Percentiles rank a stretch among this genome's conserved stretches.
These are phyloP conservation scores for Carassius carassius DNA, from an alignment of 2,113 vertebrate genomes.

Conservation along the genomic window DNA sequence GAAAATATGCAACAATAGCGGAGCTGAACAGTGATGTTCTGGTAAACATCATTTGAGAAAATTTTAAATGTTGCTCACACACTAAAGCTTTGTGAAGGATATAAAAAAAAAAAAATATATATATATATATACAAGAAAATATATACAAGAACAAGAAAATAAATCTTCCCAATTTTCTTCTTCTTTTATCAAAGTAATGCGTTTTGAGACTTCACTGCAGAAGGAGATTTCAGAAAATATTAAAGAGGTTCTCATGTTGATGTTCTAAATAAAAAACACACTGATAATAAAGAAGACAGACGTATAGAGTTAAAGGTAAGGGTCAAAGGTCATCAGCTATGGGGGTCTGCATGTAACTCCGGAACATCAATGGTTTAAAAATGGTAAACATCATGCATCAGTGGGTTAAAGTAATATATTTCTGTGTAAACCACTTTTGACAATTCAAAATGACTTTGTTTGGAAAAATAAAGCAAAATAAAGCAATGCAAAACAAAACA, in stretches of 20 bases:
- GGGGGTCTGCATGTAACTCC: neutral
- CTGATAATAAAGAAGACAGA: neutral
- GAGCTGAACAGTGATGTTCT: neutral
- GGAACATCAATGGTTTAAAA: neutral
- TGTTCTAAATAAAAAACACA: neutral
- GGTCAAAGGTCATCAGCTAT: neutral
- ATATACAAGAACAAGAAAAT: too few relatives aligned
- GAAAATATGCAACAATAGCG: slow-evolving; percentile 1
- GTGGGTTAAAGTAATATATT: neutral
- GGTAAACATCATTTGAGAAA: slow-evolving; percentile 15
- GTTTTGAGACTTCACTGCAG: neutral
- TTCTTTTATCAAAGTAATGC: neutral
- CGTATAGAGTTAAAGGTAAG: neutral
- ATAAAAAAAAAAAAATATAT: too few relatives aligned
- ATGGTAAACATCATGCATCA: neutral
- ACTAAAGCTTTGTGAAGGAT: slow-evolving; percentile 19
- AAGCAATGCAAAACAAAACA: neutral
- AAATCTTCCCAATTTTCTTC: neutral
- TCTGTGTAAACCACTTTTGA: neutral
- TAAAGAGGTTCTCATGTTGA: neutral
- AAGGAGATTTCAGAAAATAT: neutral
- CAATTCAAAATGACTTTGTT: neutral
- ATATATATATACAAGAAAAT: too few relatives aligned
- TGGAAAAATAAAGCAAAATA: neutral
- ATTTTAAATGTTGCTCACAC: neutral